A percentile compares a stretch with the other conserved stretches of the same genome.
phyloP scores from a whole-genome alignment of 1,140 invertebrate species.

The Cyrtorhinus lividipennis region DNA sequence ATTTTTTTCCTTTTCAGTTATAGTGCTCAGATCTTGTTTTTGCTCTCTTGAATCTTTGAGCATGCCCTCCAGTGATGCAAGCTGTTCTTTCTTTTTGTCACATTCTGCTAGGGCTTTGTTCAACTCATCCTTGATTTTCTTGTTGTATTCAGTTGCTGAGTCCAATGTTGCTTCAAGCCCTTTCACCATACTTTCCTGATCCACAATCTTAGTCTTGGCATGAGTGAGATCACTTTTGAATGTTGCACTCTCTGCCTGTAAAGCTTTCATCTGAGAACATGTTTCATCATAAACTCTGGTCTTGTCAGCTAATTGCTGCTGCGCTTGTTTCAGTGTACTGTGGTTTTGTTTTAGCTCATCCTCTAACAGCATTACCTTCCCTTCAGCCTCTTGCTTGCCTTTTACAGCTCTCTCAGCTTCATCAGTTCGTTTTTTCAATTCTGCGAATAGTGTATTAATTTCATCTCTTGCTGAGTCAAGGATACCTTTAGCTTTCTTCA shows the following conservation, averaged over 20 bases:
- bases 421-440: background rate
- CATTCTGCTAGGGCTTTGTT: background rate
- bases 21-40: background rate
- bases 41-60: background rate
- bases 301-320: background rate
- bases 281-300: background rate
- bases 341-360: background rate
- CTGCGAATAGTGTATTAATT: background rate
- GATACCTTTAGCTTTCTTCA: background rate
- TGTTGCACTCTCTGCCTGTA: background rate
- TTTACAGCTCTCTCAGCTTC: background rate
- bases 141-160: background rate
- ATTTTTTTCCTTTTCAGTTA: background rate
- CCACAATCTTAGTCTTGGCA: background rate
- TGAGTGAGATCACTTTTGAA: background rate
- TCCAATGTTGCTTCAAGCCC: background rate
- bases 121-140: slow-evolving; percentile 1
- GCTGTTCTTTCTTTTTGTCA: background rate
- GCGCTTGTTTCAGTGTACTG: background rate
- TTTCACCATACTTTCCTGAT: background rate
- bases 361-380: background rate
- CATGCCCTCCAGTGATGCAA: background rate
- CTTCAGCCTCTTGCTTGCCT: background rate
- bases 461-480: background rate
- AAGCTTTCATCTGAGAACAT: background rate